Evolutionary conservation across 2,888 invertebrate genomes (phyloP).

Genomic region (Bimastos eiseni): DNA sequence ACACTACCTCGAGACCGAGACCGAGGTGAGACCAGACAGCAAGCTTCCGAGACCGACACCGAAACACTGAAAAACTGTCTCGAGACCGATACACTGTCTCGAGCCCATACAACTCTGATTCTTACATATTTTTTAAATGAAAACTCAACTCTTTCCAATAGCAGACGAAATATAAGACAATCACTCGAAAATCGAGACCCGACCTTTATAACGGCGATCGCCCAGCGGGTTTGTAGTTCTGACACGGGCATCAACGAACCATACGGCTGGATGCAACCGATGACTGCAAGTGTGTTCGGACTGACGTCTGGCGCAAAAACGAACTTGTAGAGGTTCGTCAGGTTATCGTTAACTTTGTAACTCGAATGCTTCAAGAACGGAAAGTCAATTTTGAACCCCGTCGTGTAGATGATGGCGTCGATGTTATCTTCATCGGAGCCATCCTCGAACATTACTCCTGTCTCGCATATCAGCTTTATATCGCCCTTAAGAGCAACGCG

Average conservation of each 20-base stretch:
- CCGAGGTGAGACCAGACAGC: too few relatives aligned
- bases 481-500: constrained; percentile 57
- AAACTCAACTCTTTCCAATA: not conserved
- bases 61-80: too few relatives aligned
- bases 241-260: constrained; percentile 64
- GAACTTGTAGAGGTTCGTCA: constrained; percentile 60
- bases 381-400: constrained; percentile 62
- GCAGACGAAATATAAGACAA: not conserved
- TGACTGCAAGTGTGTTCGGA: constrained; percentile 57
- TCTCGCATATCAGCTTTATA: constrained; percentile 50
- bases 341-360: constrained; percentile 50
- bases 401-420: constrained; percentile 59
- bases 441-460: constrained; percentile 55
- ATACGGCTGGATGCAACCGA: constrained; percentile 63
- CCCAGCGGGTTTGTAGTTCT: constrained; percentile 64
- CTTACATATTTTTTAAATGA: not conserved
- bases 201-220: constrained; percentile 58
- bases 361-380: constrained; percentile 59
- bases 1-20: too few relatives aligned
- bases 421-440: constrained; percentile 54
- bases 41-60: too few relatives aligned
- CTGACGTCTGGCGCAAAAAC: constrained; percentile 59
- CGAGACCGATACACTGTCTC: too few relatives aligned
- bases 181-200: not conserved
- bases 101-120: too few relatives aligned